Base-by-base conservation (phyloP, 2,797 vertebrate genomes). In the Chromobotia macracanthus region DNA sequence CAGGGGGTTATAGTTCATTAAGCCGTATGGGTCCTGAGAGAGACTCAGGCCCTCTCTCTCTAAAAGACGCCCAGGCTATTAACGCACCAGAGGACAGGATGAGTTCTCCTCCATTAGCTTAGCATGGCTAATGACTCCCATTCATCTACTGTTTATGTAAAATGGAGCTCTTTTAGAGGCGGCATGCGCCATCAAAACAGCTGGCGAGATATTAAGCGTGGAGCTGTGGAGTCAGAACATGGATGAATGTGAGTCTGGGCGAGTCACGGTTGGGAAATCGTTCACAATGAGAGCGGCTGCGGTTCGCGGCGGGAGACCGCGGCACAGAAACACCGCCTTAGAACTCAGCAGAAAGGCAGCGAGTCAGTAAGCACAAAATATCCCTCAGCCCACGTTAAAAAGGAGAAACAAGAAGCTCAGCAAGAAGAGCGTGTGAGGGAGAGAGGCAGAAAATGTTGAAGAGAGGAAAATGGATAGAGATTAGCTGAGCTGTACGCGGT, bases 261-360 rank as follows among this genome's bases (percentile, higher is more conserved):
- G 88, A 88, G 53, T 91, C 86, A 89, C 86, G 89, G 90, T 90
- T 88, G 89, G 86, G 86, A 80, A 70, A 76, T 68, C 23, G 63
- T 77, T 82, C 85, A 76, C 72, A 84, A 86, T 89, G 86, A 90
- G 87, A 90, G 55, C 44, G 69, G 60, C 77, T 79, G 77, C 5
- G 19, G 76, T 61, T 70, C 76, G 21, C 67, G 28, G 16, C 56
- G 31, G 77, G 60, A 72, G 48, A 48, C 60, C 69, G 18, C 60
- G 1, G 77, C 77, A 61, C 58, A 80, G 72, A 86, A 70, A 66
- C 53, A 72, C 50, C 64, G 76, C 76, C 58, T 64, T 64, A 65
- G 73, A 56, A 65, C 75, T 75, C 69, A 82, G 77, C 77, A 82
- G 21, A 74, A 80, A 77, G 44, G n/a, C 58, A 75, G 69, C 65